Evolutionary conservation across 2,113 vertebrate genomes (phyloP), one percentile per base, ranked within the genome.

Genomic region (Oceanodroma tethys): DNA sequence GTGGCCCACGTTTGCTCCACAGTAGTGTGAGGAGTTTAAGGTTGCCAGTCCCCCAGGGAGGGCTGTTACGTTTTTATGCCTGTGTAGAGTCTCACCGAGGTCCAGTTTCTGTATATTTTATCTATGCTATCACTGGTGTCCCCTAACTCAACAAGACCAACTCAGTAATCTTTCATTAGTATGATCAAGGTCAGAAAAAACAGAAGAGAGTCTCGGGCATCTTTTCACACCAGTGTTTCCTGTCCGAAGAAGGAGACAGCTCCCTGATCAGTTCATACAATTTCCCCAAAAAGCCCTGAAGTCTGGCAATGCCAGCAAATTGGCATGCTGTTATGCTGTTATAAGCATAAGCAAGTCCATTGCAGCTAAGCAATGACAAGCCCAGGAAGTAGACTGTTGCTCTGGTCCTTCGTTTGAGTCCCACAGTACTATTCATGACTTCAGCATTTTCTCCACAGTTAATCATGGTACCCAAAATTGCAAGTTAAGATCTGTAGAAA

Each of bases 281-380:
- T 45, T 75, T 66, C 43, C 43, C 19, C 11, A 19, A 12, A 10
- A 32, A 62, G 14, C 30, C 38, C 53, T 43, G 26, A 68, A 53
- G 15, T 40, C 22, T 65, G 34, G 23, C 16, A 82, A 29, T 60
- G 56, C 36, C 86, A 83, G 40, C 36, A 67, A 29, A 66, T 13
- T 56, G 40, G 14, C 0, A 0, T 74, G 71, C 30, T 30, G 25
- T 29, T 86, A 29, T 1, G 6, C 67, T 50, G 0, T 55, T 63
- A 14, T 9, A 66, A 82, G 13, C 45, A 13, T 55, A 34, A 67
- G 30, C 38, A 58, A 84, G 21, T 32, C 43, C 36, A 16, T 5
- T 90, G 55, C 72, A 70, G 48, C 50, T 48, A 16, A 70, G 40
- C 27, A 47, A 8, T 43, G 18, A 53, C 48, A 36, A 90, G 23